These are phyloP conservation scores for Drosophila aff. DNA, from an alignment of 1,140 invertebrate species.

Conservation along the genomic window DNA sequence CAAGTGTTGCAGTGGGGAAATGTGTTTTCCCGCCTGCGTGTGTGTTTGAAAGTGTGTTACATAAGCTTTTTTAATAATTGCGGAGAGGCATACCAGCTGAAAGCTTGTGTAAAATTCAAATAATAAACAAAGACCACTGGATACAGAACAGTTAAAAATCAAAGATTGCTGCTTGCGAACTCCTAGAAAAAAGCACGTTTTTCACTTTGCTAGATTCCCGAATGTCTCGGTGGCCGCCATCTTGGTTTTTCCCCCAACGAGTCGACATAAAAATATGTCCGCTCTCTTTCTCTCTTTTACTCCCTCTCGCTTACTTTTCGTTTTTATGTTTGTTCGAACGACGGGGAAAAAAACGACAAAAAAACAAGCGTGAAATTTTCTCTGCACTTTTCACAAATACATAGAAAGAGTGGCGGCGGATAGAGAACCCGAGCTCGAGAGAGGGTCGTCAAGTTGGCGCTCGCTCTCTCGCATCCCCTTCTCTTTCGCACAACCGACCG, in stretches of 20 bases:
- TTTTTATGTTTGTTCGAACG: constrained; percentile 76
- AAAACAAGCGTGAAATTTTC: constrained; percentile 69
- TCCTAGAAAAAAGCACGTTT: constrained; percentile 56
- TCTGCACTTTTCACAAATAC: constrained; percentile 75
- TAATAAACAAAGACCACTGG: constrained; percentile 25
- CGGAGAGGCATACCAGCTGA: constrained; percentile 30
- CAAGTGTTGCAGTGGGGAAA: constrained; percentile 77
- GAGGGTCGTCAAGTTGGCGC: constrained; percentile 51
- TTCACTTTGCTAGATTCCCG: constrained; percentile 50
- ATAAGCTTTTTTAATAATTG: constrained; percentile 75
- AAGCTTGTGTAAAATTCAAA: constrained; percentile 18
- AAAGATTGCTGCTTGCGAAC: constrained; percentile 28
- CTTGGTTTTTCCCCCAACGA: constrained; percentile 73
- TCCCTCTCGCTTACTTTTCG: constrained; percentile 76
- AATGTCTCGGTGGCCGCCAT: constrained; percentile 67
- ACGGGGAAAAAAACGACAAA: constrained; percentile 31
- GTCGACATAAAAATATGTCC: constrained; percentile 63
- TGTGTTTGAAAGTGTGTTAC: constrained; percentile 53
- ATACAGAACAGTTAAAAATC: constrained; percentile 8
- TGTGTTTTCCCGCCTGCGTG: constrained; percentile 28
- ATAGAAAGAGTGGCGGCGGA: background rate
- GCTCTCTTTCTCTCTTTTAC: constrained; percentile 62
- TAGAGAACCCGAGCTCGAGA: constrained; percentile 3
- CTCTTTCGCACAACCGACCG: constrained; percentile 17
- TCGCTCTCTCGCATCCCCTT: constrained; percentile 30